These are phyloP conservation scores for Strongylocentrotus purpuratus DNA, from an alignment of 35 echinoderm and acorn worm species.

Conservation along the genomic window DNA sequence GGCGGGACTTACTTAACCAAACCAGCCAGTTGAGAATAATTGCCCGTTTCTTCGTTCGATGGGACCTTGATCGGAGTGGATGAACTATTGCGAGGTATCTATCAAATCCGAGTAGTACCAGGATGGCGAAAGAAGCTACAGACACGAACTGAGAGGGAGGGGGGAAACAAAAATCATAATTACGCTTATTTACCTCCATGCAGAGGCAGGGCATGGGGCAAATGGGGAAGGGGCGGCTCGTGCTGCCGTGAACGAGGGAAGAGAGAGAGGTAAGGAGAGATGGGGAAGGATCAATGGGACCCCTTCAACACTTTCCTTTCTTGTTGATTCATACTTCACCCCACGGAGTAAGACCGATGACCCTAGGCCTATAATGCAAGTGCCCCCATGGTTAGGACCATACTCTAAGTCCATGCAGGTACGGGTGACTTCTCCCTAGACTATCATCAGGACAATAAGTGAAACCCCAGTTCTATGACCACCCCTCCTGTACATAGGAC, in stretches of 20 bases:
- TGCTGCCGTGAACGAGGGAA: not conserved
- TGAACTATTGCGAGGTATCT: slow-evolving; percentile 3
- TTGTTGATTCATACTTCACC: not conserved
- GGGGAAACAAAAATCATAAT: not conserved
- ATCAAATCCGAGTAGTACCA: slow-evolving; percentile 16
- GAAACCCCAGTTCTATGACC: too few species aligned
- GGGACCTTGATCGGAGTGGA: not conserved
- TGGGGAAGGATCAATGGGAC: not conserved
- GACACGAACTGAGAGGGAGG: not conserved
- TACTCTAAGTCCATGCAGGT: not conserved
- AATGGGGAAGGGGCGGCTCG: not conserved
- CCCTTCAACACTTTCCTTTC: not conserved
- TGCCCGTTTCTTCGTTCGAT: not conserved
- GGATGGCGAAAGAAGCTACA: not conserved
- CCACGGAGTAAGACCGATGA: not conserved
- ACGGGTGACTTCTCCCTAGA: too few species aligned
- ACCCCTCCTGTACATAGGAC: not conserved
- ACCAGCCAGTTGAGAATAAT: not conserved
- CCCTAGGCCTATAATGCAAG: too few species aligned
- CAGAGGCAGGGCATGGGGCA: not conserved
- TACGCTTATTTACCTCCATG: not conserved
- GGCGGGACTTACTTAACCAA: not conserved
- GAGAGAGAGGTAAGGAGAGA: not conserved
- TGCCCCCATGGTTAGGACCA: not conserved
- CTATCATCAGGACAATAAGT: too few species aligned